Percentiles rank a stretch among this genome's conserved stretches.
Conservation (phyloP, 2,888 invertebrate species). For the Trichogramma dendrolimi region DNA sequence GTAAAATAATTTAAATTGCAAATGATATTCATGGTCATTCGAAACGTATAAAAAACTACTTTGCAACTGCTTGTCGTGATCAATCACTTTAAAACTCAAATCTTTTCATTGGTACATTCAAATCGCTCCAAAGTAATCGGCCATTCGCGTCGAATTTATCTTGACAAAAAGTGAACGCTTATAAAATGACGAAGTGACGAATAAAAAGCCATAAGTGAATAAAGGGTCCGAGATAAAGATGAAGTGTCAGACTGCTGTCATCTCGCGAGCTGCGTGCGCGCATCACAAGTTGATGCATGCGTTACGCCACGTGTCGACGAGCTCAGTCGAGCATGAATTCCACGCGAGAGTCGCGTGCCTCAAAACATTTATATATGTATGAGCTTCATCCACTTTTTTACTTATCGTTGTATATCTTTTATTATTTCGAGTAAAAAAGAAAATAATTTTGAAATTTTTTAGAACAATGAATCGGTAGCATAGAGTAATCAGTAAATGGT, state of each 20-base stretch:
- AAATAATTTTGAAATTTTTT: too few species aligned
- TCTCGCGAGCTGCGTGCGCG: constrained; percentile 9
- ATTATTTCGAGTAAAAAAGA: too few species aligned
- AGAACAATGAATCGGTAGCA: too few species aligned
- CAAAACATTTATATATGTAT: neutral
- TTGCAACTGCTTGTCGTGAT: neutral
- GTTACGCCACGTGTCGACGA: constrained; percentile 19
- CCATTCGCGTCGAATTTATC: neutral
- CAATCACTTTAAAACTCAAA: neutral
- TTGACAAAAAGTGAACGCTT: neutral
- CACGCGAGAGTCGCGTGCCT: constrained; percentile 9
- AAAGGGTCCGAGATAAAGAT: constrained; percentile 6
- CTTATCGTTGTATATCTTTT: too few species aligned
- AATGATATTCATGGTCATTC: too few species aligned
- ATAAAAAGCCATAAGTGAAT: constrained; percentile 6
- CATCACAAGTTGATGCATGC: constrained; percentile 13
- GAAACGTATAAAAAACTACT: too few species aligned
- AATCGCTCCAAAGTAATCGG: too few species aligned
- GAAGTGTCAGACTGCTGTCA: constrained; percentile 20
- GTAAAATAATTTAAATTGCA: too few species aligned
- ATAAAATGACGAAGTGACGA: constrained; percentile 19
- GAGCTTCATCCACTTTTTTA: too few species aligned
- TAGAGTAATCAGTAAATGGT: too few species aligned
- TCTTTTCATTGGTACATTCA: neutral
- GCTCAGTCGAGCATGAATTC: constrained; percentile 26